phyloP scores from a whole-genome alignment of 2,113 vertebrate species.

The Callopanchax toddi region DNA sequence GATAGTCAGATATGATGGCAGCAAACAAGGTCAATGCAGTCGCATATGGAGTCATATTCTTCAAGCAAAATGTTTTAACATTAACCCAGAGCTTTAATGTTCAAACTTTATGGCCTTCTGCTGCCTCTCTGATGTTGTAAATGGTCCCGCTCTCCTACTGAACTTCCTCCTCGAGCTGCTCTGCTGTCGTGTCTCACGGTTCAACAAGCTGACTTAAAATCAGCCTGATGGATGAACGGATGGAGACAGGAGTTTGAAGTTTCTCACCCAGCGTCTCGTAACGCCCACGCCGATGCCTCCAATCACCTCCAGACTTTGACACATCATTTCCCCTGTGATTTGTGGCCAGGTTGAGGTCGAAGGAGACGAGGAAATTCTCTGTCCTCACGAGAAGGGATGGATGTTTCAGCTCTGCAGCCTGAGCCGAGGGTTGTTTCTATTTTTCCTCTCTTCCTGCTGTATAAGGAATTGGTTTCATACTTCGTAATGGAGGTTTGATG shows the following conservation, averaged over 20 bases:
- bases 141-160: slow-evolving; percentile 21
- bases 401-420: slow-evolving; percentile 41
- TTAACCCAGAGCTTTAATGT: slow-evolving; percentile 41
- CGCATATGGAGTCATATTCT: slow-evolving; percentile 41
- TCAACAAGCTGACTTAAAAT: slow-evolving; percentile 60
- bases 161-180: slow-evolving; percentile 32
- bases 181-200: slow-evolving; percentile 50
- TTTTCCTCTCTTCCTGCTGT: slow-evolving; percentile 5
- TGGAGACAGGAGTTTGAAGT: slow-evolving; percentile 46
- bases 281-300: slow-evolving; percentile 36
- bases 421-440: slow-evolving; percentile 25
- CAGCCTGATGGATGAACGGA: slow-evolving; percentile 67
- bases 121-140: slow-evolving; percentile 27
- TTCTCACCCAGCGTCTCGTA: slow-evolving; percentile 27
- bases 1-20: slow-evolving; percentile 47
- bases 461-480: slow-evolving; percentile 43
- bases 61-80: slow-evolving; percentile 44
- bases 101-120: slow-evolving; percentile 40
- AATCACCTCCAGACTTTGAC: slow-evolving; percentile 58
- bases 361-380: slow-evolving; percentile 55
- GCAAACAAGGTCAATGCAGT: slow-evolving; percentile 57
- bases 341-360: slow-evolving; percentile 71
- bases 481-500: slow-evolving; percentile 52
- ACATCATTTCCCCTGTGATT: slow-evolving; percentile 75
- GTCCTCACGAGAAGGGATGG: slow-evolving; percentile 54